Conservation (phyloP, 2,888 invertebrate genomes). For the Lithophane semibrunnea region DNA sequence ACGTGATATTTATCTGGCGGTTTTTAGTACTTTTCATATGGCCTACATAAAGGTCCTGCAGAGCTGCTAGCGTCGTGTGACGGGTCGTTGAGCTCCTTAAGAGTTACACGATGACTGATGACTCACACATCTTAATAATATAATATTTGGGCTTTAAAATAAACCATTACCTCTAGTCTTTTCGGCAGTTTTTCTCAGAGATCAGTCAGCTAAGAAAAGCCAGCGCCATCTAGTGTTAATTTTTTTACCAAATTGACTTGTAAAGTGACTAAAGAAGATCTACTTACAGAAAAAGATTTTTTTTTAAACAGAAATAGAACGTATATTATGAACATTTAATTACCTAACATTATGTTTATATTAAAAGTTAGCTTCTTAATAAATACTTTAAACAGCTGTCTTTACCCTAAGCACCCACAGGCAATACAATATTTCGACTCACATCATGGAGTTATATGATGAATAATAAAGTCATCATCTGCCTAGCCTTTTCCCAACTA, state of each 20-base stretch:
- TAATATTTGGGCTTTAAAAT: not conserved
- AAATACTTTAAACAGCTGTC: not conserved
- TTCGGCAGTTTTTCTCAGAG: not conserved
- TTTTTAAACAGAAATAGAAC: not conserved
- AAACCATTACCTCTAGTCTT: not conserved
- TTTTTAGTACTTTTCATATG: not conserved
- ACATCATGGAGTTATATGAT: not conserved
- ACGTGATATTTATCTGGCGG: not conserved
- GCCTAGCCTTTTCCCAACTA: too few relatives aligned
- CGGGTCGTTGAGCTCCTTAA: not conserved
- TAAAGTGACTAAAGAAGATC: not conserved
- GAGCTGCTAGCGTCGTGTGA: not conserved
- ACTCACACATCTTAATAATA: too few relatives aligned
- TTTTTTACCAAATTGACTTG: not conserved
- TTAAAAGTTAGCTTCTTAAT: not conserved
- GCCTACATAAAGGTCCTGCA: not conserved
- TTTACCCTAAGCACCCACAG: not conserved
- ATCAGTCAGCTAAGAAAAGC: not conserved
- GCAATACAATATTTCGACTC: not conserved
- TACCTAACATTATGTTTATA: not conserved
- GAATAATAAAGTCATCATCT: too few relatives aligned
- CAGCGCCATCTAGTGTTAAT: not conserved
- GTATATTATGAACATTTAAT: not conserved
- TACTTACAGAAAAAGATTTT: not conserved
- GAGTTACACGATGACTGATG: not conserved